Conservation (phyloP, 2,797 vertebrate species). For the Acanthopagrus latus region DNA sequence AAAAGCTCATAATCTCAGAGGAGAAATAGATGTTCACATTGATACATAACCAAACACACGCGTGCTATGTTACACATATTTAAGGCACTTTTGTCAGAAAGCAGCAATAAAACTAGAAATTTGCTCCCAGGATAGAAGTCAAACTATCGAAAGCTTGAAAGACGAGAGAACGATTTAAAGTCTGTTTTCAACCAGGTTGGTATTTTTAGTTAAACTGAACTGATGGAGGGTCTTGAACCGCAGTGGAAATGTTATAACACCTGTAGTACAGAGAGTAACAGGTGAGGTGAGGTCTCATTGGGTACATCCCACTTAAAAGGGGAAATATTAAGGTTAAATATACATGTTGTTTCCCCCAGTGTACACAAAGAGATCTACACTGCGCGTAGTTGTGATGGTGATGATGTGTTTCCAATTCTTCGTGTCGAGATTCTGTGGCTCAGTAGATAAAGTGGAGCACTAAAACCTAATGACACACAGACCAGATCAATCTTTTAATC, state of each 20-base stretch:
- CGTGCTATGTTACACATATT: slow-evolving; percentile 38
- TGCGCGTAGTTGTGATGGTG: slow-evolving; percentile 6
- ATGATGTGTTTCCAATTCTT: slow-evolving; percentile 26
- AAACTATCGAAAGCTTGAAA: slow-evolving; percentile 51
- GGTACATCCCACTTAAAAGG: slow-evolving; percentile 17
- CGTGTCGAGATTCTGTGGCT: slow-evolving; percentile 11
- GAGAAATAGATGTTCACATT: slow-evolving; percentile 43
- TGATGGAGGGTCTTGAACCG: slow-evolving; percentile 13
- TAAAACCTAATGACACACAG: slow-evolving; percentile 36
- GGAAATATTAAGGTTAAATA: slow-evolving; percentile 26
- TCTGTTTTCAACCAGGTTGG: slow-evolving; percentile 15
- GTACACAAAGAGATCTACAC: too few relatives aligned
- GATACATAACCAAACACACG: slow-evolving; percentile 49
- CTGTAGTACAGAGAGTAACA: slow-evolving; percentile 20
- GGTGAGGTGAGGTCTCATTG: slow-evolving; percentile 1
- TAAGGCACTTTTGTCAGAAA: slow-evolving; percentile 70
- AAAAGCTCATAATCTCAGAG: slow-evolving; percentile 42
- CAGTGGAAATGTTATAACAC: slow-evolving; percentile 46
- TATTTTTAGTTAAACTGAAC: slow-evolving; percentile 7
- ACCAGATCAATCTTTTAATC: slow-evolving; percentile 55
- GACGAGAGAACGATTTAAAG: slow-evolving; percentile 23
- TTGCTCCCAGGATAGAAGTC: slow-evolving; percentile 58
- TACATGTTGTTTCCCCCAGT: background rate
- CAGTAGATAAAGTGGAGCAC: slow-evolving; percentile 21
- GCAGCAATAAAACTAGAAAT: slow-evolving; percentile 57